Conservation (phyloP, 2,113 vertebrate genomes). For the Caranx ignobilis region DNA sequence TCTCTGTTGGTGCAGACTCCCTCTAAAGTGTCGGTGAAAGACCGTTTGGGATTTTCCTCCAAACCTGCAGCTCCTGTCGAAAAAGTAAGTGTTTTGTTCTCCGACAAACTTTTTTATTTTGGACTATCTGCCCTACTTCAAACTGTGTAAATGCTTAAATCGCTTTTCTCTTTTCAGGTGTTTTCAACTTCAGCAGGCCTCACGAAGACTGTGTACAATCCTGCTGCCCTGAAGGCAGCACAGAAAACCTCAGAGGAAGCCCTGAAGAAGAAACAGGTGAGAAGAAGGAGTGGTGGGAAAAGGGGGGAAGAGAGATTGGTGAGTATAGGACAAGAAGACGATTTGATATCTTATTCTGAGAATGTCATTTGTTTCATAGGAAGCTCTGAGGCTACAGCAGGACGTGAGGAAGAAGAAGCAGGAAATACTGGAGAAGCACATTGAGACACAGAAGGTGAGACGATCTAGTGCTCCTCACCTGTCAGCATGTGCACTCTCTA, state of each 20-base stretch:
- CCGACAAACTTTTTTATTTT: background rate
- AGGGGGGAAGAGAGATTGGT: background rate
- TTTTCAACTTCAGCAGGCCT: constrained; percentile 95
- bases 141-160: background rate
- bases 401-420: constrained; percentile 98
- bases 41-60: constrained; percentile 91
- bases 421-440: constrained; percentile 98
- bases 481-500: background rate
- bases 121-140: background rate
- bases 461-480: background rate
- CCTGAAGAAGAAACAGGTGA: constrained; percentile 96
- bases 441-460: constrained; percentile 96
- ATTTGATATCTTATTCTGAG: background rate
- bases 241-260: constrained; percentile 93
- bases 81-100: constrained; percentile 84
- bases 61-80: constrained; percentile 89
- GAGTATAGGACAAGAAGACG: background rate
- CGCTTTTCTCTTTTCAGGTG: constrained; percentile 81
- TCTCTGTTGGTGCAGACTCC: constrained; percentile 85
- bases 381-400: constrained; percentile 94
- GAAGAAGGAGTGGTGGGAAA: background rate
- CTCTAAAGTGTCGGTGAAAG: constrained; percentile 92
- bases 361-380: constrained; percentile 80
- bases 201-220: constrained; percentile 98
- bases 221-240: constrained; percentile 92